Evolutionary conservation across 2,888 invertebrate genomes (phyloP), one percentile per base, ranked within the genome.

Genomic region (Cylloceria caligata): DNA sequence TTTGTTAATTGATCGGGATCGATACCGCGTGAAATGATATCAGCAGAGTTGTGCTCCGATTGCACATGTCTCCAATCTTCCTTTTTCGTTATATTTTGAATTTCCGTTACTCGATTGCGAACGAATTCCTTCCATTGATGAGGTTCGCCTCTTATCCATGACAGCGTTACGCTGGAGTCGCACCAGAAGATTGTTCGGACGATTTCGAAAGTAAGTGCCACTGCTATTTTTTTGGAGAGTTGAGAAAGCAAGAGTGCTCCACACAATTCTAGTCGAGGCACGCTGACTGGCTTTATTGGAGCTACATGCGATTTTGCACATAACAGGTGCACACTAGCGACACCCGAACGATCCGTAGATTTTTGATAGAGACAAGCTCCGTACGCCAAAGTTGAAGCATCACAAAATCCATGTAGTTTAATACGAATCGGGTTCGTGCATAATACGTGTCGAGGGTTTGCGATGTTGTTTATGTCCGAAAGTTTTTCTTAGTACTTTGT

Each of bases 1-100:
- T 79, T 88, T 88, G n/a, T 13, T n/a, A 42, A n/a, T 42, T 42
- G n/a, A n/a, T 42, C 42, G 0, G 42, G 42, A 3, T 42, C 0
- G n/a, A 42, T 42, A 4, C 42, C 42, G 3, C 42, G 42, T 0
- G 42, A 42, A 2, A n/a, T 42, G 9, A 49, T 21, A 21, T 52
- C 52, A 3, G 52, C 52, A 11, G 52, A 13, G 3, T 52, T 52
- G 11, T 52, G 11, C 9, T 24, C 24, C 1, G 52, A 52, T 1
- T 27, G 11, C 0, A 52, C 52, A 13, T 52, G 52, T 24, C 13
- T 21, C 27, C 52, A 52, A 3, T 13, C 9, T 0, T 24, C 27
- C 27, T 13, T 52, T 0, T 13, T 24, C 2, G 52, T 24, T 3
- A 2, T 9, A 0, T 24, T 11, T 11, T 52, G 52, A 27, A 52